Evolutionary conservation across 2,113 vertebrate genomes (phyloP).

Genomic region (Crypturellus undulatus): DNA sequence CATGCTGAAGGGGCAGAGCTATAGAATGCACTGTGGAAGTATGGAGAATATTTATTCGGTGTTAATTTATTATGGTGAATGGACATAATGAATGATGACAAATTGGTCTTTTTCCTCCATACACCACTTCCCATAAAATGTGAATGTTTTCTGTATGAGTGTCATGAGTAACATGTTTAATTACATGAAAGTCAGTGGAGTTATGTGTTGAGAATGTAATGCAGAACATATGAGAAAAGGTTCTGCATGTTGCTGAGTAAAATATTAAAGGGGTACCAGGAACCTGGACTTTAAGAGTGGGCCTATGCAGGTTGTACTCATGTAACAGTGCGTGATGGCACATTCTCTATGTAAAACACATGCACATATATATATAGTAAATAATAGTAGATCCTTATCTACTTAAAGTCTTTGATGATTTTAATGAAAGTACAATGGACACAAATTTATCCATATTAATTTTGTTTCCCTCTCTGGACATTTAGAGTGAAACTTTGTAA

Average conservation of each 20-base stretch:
- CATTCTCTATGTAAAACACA: neutral
- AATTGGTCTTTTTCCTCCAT: constrained; percentile 52
- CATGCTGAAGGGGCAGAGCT: neutral
- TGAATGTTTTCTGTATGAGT: constrained; percentile 54
- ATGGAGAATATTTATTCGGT: constrained; percentile 36
- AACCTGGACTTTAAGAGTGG: neutral
- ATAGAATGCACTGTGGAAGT: constrained; percentile 7
- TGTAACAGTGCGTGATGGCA: neutral
- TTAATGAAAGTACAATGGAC: neutral
- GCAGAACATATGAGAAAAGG: neutral
- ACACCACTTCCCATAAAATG: constrained; percentile 39
- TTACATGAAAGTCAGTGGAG: constrained; percentile 14
- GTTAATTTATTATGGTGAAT: constrained; percentile 70
- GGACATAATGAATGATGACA: constrained; percentile 71
- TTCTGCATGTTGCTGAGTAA: neutral
- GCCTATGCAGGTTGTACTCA: neutral
- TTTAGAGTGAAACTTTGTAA: neutral
- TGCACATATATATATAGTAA: neutral
- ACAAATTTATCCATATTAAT: neutral
- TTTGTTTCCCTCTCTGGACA: neutral
- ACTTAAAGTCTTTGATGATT: neutral
- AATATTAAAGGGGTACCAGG: neutral
- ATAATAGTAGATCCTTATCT: neutral
- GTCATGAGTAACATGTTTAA: constrained; percentile 61
- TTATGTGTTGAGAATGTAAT: neutral